Evolutionary conservation across 2,797 vertebrate species (phyloP).

Genomic region (Malurus leucopterus): DNA sequence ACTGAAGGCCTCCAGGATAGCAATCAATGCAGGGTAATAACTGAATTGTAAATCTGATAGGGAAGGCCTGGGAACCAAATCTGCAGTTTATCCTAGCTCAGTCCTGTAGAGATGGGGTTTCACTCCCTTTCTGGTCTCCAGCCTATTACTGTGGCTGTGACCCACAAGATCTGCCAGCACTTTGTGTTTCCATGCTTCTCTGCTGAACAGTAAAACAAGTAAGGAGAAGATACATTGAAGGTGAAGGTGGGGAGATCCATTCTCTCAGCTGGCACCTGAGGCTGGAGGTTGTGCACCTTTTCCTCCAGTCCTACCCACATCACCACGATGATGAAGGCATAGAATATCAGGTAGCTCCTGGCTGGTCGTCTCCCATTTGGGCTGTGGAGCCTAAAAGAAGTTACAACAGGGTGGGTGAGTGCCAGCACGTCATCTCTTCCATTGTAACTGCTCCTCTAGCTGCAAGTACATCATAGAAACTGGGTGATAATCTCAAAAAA

Average conservation of each 20-base stretch:
- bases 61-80: background rate
- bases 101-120: background rate
- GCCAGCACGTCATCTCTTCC: background rate
- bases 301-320: background rate
- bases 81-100: background rate
- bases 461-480: background rate
- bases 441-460: background rate
- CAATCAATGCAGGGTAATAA: background rate
- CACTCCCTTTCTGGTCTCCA: background rate
- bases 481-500: background rate
- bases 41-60: background rate
- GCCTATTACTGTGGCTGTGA: background rate
- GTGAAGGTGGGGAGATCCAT: background rate
- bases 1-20: background rate
- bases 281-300: accelerated
- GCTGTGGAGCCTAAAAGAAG: background rate
- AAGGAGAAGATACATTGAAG: too few species aligned
- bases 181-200: background rate
- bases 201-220: background rate
- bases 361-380: background rate
- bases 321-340: background rate
- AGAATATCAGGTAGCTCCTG: background rate
- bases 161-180: background rate
- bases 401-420: background rate
- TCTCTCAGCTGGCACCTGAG: background rate